These are phyloP conservation scores for Pipa parva DNA, from an alignment of 2,113 vertebrate genomes.

Conservation along the genomic window DNA sequence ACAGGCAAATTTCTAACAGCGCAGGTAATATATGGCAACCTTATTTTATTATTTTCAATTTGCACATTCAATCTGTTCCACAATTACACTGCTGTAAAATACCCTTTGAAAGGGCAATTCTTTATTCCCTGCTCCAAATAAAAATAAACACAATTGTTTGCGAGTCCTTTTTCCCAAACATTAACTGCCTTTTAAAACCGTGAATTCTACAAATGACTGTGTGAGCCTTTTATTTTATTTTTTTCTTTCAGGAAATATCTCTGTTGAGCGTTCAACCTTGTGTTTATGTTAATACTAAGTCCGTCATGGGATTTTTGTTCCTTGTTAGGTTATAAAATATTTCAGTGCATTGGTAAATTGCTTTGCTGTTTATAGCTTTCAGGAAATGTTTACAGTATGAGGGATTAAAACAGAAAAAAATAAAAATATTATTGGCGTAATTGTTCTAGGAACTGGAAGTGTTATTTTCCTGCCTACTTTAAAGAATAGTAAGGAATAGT, in stretches of 20 bases:
- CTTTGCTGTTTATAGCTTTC: slow-evolving; percentile 58
- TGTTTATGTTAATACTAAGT: slow-evolving; percentile 23
- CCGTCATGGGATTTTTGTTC: slow-evolving; percentile 44
- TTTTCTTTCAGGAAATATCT: background rate
- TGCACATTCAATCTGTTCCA: slow-evolving; percentile 58
- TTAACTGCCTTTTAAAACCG: background rate
- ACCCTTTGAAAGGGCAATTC: slow-evolving; percentile 48
- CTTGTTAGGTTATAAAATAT: slow-evolving; percentile 55
- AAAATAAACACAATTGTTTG: background rate
- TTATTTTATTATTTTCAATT: slow-evolving; percentile 33
- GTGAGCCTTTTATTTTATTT: background rate
- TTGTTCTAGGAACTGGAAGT: background rate
- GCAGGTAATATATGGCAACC: slow-evolving; percentile 52
- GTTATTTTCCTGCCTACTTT: background rate
- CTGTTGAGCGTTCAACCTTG: background rate
- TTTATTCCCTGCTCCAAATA: slow-evolving; percentile 12
- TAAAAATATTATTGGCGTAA: slow-evolving; percentile 20
- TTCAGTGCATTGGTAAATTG: slow-evolving; percentile 51
- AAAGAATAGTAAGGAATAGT: background rate
- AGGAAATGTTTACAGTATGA: slow-evolving; percentile 53
- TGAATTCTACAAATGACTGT: background rate
- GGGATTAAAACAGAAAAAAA: slow-evolving; percentile 38
- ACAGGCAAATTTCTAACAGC: slow-evolving; percentile 66
- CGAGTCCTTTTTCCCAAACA: background rate
- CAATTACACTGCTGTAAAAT: slow-evolving; percentile 53